These are phyloP conservation scores for Gnatocerus cornutus DNA, from an alignment of 2,888 invertebrate species.

Conservation along the genomic window DNA sequence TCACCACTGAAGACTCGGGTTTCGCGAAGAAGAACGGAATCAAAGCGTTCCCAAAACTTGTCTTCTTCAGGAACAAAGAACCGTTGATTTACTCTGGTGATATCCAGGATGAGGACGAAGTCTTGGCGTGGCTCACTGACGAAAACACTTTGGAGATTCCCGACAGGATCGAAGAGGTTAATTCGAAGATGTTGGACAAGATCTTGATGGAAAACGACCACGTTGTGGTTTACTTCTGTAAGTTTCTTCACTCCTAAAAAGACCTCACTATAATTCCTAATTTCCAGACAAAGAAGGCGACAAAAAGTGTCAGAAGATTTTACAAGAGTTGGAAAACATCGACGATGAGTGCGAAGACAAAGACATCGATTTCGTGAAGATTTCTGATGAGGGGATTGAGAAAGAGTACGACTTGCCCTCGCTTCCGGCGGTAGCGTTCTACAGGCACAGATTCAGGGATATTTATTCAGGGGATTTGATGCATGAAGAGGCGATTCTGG, in stretches of 20 bases:
- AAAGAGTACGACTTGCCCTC: conserved; percentile 89
- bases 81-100: conserved; percentile 88
- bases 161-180: conserved; percentile 94
- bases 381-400: conserved; percentile 90
- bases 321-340: conserved; percentile 92
- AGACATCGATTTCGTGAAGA: conserved; percentile 93
- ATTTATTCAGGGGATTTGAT: conserved; percentile 92
- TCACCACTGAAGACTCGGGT: conserved; percentile 89
- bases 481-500: conserved; percentile 92
- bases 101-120: conserved; percentile 92
- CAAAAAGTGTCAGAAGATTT: conserved; percentile 90
- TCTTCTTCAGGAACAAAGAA: conserved; percentile 93
- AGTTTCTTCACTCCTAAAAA: conserved; percentile 58
- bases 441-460: conserved; percentile 90
- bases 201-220: conserved; percentile 90
- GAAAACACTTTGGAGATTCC: conserved; percentile 93
- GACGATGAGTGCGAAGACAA: conserved; percentile 95
- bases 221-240: conserved; percentile 95
- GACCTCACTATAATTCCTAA: neutral
- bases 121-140: conserved; percentile 92
- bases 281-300: conserved; percentile 90
- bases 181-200: conserved; percentile 91
- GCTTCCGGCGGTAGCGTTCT: conserved; percentile 89
- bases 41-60: conserved; percentile 88
- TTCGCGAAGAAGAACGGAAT: conserved; percentile 90